Base-by-base conservation (phyloP, 2,113 vertebrate genomes). In the Gnathonemus longibarbis region DNA sequence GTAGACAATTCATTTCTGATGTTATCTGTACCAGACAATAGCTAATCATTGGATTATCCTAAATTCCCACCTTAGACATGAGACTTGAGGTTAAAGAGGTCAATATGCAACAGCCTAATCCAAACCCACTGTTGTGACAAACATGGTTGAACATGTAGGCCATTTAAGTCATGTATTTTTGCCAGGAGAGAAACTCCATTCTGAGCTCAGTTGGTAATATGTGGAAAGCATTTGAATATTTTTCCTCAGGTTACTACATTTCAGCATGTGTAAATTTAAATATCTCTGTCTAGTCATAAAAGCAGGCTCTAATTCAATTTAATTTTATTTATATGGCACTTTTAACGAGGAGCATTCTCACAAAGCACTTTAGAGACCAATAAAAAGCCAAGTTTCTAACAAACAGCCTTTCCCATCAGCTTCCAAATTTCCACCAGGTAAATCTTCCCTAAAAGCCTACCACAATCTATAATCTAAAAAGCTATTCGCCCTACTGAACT, bases 1-100 rank as follows among this genome's bases (percentile, higher is more conserved):
- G 93, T 93, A 96, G 94, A 93, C 5, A 80, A 53, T 91, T 93
- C 94, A 94, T 94, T 84, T 80, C 17, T 84, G 89, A 89, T 89
- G 74, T 85, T 89, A 94, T 93, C 95, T 93, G 19, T 89, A 83
- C 93, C 92, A 53, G 95, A 96, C 95, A 97, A 97, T 96, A 92
- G 94, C 94, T 96, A 88, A 93, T 95, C 95, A 95, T 93, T 94
- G 95, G 96, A 96, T 97, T 96, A 97, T 93, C 74, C 91, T 93
- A 93, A 97, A 96, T 97, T 96, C 94, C 92, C 92, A 91, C 90
- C 93, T 92, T 91, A 93, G 90, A 94, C 93, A 96, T 96, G 96
- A 95, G 94, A 94, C 93, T 92, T 89, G 90, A 93, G 93, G 94
- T 94, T 94, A 96, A 96, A 95, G 95, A 94, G 95, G 90, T 93